Base-by-base conservation (phyloP, 1,140 invertebrate genomes). In the Drosophila parabipectinata region DNA sequence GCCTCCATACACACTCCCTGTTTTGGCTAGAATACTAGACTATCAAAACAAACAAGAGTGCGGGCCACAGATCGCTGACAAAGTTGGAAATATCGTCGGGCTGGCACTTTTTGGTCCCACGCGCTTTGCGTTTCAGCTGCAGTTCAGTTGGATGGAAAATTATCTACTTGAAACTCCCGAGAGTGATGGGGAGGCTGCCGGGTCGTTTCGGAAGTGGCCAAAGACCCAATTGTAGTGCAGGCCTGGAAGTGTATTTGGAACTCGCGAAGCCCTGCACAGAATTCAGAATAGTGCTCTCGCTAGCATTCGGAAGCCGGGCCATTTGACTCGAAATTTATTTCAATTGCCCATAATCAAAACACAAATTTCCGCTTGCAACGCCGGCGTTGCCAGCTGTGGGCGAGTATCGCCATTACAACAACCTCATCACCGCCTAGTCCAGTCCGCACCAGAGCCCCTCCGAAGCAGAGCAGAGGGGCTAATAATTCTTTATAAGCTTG, bases 201-300 rank as follows among this genome's bases (percentile, higher is more conserved):
- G 21, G 8, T 21, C 24, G 24, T 4, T 61, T 32, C 37, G 28
- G 34, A 37, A 61, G 58, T 21, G 26, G 14, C 72, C 24, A 58
- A 67, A 66, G 63, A 58, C 68, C 73, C 77, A 69, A 85, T 85
- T 73, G 57, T 58, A 69, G 55, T 52, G 54, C 52, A 58, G 64
- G 72, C 67, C 66, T 8, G 8, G 87, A 85, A 87, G 82, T 85
- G 81, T 74, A 78, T 85, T 85, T 73, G 60, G 60, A 78, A 82
- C 87, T 87, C 10, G 32, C 8, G 32, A 9, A 34, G 34, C 47
- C 15, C 53, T 34, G 39, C 41, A 45, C 32, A 34, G 10, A 34
- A 21, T 21, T 3, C 21, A 21, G 21, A 34, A 34, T 3, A 34
- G 32, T 34, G 8, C 32, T 34, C 32, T 60, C 41, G 4, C 37